A percentile compares a stretch with the other conserved stretches of the same genome.
Conservation (phyloP, 1,140 invertebrate genomes). For the Drosophila sproati region DNA sequence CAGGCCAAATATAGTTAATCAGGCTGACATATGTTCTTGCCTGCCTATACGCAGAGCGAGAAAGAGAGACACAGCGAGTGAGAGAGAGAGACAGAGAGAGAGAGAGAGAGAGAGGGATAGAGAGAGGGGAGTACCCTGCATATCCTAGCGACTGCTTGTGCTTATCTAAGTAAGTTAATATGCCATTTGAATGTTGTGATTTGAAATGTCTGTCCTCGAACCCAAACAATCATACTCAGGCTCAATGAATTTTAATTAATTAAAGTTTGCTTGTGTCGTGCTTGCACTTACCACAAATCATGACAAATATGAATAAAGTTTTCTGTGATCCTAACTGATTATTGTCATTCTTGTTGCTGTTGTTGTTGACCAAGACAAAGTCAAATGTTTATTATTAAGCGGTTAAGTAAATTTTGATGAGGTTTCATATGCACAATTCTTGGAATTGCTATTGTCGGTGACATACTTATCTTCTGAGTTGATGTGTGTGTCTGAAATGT, state of each 20-base stretch:
- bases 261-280: constrained; percentile 66
- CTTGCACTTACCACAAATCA: constrained; percentile 61
- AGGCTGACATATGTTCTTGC: constrained; percentile 10
- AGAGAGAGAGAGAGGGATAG: background rate
- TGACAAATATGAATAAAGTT: constrained; percentile 31
- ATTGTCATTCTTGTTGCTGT: constrained; percentile 2
- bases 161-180: constrained; percentile 79
- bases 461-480: background rate
- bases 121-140: constrained; percentile 10
- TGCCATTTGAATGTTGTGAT: constrained; percentile 77
- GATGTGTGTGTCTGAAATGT: constrained; percentile 10
- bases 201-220: constrained; percentile 24
- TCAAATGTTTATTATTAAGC: constrained; percentile 53
- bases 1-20: constrained; percentile 40
- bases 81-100: constrained; percentile 6
- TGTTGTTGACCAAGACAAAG: constrained; percentile 13
- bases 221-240: background rate
- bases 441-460: constrained; percentile 10
- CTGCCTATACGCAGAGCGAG: background rate
- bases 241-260: constrained; percentile 78
- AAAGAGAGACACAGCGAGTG: constrained; percentile 2
- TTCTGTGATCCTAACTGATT: constrained; percentile 8
- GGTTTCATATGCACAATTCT: constrained; percentile 13
- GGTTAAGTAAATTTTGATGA: constrained; percentile 46
- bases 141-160: constrained; percentile 39